Evolutionary conservation across 2,888 invertebrate species (phyloP).

Genomic region (Chirona hameri): DNA sequence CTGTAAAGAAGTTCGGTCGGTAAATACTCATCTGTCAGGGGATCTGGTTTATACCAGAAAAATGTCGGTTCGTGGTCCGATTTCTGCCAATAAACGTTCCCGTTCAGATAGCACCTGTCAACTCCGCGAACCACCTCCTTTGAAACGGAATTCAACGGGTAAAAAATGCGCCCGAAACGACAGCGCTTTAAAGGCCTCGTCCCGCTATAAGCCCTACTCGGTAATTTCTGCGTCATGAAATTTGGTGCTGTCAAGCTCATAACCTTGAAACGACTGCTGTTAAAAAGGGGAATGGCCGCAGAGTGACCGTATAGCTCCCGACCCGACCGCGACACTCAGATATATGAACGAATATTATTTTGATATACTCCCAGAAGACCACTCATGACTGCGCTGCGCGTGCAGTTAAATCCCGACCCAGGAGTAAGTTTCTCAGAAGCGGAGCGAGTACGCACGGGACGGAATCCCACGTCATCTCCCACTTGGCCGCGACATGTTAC

Average conservation of each 20-base stretch:
- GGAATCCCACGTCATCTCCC: neutral
- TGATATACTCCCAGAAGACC: neutral
- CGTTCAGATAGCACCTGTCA: neutral
- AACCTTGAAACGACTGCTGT: neutral
- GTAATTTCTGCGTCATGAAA: conserved; percentile 30
- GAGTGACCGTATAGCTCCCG: neutral
- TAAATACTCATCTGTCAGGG: no score
- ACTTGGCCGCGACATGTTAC: neutral
- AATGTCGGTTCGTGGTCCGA: neutral
- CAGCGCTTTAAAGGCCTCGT: conserved; percentile 29
- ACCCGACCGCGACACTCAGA: neutral
- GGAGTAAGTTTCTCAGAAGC: neutral
- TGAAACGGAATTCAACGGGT: neutral
- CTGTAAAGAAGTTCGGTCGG: no score
- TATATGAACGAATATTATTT: neutral
- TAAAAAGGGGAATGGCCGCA: neutral
- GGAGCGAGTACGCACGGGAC: neutral
- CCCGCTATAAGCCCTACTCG: conserved; percentile 23
- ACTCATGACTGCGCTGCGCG: neutral
- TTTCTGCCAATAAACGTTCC: neutral
- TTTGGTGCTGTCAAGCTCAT: conserved; percentile 8
- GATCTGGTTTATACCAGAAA: neutral
- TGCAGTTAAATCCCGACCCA: neutral
- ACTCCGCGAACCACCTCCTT: neutral
- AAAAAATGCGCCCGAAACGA: neutral